A percentile compares a stretch with the other conserved stretches of the same genome.
phyloP scores from a whole-genome alignment of 2,113 vertebrate genomes.

The Micromys minutus region DNA sequence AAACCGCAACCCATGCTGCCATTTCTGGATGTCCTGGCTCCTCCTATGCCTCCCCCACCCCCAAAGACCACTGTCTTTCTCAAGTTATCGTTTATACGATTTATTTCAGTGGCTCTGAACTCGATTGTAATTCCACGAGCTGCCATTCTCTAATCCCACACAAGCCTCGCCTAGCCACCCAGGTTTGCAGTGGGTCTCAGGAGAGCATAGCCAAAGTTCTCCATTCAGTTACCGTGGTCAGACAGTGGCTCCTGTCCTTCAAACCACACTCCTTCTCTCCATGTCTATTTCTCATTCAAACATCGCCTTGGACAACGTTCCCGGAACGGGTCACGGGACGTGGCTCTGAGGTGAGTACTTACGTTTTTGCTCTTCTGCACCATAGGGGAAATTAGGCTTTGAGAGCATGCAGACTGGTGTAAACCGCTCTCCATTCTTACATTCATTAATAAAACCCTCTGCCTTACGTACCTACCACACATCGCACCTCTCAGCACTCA shows the following conservation, averaged over 20 bases:
- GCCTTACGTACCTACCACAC: background rate
- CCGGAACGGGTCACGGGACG: background rate
- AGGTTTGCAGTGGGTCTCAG: background rate
- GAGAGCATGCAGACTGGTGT: background rate
- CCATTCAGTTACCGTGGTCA: background rate
- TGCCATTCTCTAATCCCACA: constrained; percentile 20
- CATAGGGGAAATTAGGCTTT: background rate
- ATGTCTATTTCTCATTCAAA: background rate
- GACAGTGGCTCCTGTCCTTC: background rate
- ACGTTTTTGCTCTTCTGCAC: background rate
- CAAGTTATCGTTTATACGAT: constrained; percentile 31
- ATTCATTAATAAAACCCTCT: background rate
- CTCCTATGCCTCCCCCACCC: background rate
- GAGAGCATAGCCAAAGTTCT: background rate
- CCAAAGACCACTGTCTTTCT: constrained; percentile 64
- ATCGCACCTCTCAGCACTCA: background rate
- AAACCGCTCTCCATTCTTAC: background rate
- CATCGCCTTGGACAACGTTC: background rate
- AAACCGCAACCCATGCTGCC: background rate
- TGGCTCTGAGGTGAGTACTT: background rate
- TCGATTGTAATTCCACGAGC: background rate
- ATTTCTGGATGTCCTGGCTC: constrained; percentile 9
- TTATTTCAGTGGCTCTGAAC: constrained; percentile 62
- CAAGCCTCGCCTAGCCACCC: background rate
- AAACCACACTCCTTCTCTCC: background rate